Evolutionary conservation across 2,113 vertebrate species (phyloP).

Genomic region (Cavia aperea): DNA sequence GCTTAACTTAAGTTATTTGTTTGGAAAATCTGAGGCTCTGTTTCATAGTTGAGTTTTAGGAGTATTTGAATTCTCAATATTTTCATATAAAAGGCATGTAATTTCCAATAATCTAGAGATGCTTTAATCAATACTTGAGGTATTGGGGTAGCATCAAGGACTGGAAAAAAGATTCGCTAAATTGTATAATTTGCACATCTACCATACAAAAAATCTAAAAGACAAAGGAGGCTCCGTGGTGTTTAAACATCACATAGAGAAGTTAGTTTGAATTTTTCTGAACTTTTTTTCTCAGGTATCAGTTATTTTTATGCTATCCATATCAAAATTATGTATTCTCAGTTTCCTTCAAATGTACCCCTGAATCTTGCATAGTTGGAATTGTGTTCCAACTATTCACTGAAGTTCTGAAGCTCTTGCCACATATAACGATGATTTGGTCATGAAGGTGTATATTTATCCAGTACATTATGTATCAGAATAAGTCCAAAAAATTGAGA

Average conservation of each 20-base stretch:
- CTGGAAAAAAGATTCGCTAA: not conserved
- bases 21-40: not conserved
- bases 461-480: not conserved
- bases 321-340: not conserved
- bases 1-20: not conserved
- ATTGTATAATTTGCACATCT: not conserved
- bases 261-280: not conserved
- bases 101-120: not conserved
- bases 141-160: not conserved
- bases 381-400: not conserved
- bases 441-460: not conserved
- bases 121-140: not conserved
- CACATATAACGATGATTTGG: not conserved
- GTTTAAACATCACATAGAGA: not conserved
- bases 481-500: not conserved
- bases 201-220: not conserved
- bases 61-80: not conserved
- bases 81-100: not conserved
- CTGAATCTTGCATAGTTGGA: not conserved
- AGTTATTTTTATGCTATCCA: not conserved
- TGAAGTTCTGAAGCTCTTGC: not conserved
- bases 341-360: not conserved
- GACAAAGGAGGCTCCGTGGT: fast-evolving
- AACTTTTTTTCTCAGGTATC: not conserved
- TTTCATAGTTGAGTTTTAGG: not conserved